Percentiles rank a stretch among this genome's conserved stretches.
Conservation (phyloP, 2,113 vertebrate species). For the Aramus guarauna region DNA sequence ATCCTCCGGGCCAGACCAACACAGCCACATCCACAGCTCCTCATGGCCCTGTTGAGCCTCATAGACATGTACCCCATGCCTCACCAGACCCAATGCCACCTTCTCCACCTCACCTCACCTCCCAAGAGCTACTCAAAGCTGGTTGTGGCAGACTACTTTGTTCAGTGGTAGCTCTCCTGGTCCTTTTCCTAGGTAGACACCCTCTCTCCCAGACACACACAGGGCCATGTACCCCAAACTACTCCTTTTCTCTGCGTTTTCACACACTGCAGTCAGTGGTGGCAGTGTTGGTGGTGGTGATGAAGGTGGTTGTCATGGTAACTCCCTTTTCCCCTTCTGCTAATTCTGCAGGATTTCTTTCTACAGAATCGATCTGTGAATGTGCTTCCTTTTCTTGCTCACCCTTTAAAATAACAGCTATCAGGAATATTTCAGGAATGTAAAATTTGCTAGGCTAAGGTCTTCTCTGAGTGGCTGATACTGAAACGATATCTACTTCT, state of each 20-base stretch:
- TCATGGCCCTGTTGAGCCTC: not conserved
- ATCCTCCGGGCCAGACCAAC: not conserved
- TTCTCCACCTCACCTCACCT: not conserved
- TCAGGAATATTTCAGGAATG: not conserved
- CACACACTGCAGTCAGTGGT: not conserved
- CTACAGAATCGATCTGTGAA: not conserved
- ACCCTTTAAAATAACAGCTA: not conserved
- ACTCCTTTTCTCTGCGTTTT: not conserved
- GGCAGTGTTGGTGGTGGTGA: not conserved
- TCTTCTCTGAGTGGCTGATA: not conserved
- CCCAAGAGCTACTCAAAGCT: not conserved
- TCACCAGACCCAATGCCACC: not conserved
- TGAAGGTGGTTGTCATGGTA: slow-evolving; percentile 62
- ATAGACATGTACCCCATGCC: not conserved
- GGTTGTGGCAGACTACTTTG: rapidly evolving
- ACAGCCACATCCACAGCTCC: not conserved
- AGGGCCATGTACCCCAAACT: not conserved
- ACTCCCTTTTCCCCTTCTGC: slow-evolving; percentile 51
- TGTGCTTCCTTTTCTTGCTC: not conserved
- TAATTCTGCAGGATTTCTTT: slow-evolving; percentile 45
- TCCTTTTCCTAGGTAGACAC: not conserved
- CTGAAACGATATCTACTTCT: not conserved
- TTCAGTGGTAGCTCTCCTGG: not conserved
- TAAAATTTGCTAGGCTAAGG: not conserved
- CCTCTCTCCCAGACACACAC: not conserved